Conservation (phyloP, 2,797 vertebrate species). For the Danio tinwini region DNA sequence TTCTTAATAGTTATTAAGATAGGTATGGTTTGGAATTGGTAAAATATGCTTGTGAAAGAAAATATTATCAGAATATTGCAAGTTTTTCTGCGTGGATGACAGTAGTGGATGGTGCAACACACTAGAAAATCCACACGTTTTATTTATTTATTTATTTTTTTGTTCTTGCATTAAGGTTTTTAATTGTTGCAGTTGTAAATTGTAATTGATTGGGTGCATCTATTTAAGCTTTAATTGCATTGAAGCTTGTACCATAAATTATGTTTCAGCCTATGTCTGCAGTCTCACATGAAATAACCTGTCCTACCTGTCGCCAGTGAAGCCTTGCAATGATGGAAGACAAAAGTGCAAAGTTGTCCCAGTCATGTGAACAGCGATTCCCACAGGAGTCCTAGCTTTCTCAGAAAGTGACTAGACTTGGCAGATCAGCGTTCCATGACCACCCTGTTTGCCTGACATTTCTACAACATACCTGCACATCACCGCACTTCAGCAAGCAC, state of each 20-base stretch:
- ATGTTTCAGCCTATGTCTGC: not conserved
- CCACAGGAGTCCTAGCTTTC: constrained; percentile 19
- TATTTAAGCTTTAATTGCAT: not conserved
- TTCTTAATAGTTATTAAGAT: too few relatives aligned
- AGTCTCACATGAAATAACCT: constrained; percentile 17
- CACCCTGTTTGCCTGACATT: constrained; percentile 23
- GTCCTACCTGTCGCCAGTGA: not conserved
- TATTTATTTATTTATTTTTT: too few relatives aligned
- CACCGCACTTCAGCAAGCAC: constrained; percentile 29
- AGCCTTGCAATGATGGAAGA: constrained; percentile 22
- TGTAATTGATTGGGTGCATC: not conserved
- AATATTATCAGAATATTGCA: too few relatives aligned
- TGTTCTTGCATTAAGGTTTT: too few relatives aligned
- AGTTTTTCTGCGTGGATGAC: too few relatives aligned
- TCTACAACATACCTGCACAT: constrained; percentile 12
- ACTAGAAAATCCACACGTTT: not conserved
- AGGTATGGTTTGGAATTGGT: too few relatives aligned
- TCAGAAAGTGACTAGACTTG: constrained; percentile 23
- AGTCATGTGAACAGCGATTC: constrained; percentile 20
- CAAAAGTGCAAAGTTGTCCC: not conserved
- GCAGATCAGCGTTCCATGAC: constrained; percentile 25
- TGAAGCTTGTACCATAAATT: not conserved
- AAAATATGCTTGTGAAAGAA: too few relatives aligned
- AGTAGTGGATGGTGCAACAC: not conserved
- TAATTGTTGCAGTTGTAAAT: not conserved